These are phyloP conservation scores for Myotis daubentonii DNA, from an alignment of 2,797 vertebrate genomes.

Conservation along the genomic window DNA sequence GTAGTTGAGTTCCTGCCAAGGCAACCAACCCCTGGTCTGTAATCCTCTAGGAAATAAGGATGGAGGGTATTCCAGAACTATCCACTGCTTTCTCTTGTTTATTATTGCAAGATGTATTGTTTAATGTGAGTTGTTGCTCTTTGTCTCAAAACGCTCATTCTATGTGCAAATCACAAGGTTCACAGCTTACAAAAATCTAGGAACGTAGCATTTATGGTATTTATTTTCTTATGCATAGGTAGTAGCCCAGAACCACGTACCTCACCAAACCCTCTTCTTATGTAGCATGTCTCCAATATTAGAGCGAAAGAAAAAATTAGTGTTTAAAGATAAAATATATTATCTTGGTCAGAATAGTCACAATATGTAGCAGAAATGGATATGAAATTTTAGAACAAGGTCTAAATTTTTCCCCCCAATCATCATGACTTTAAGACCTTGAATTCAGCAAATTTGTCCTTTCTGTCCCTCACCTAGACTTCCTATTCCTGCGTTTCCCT, in stretches of 20 bases:
- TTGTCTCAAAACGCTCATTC: not conserved
- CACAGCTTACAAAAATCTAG: not conserved
- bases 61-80: not conserved
- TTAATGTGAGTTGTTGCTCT: not conserved
- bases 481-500: not conserved
- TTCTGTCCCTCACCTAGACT: not conserved
- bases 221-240: not conserved
- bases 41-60: not conserved
- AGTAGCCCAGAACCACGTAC: not conserved
- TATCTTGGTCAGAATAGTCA: not conserved
- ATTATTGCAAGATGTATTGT: not conserved
- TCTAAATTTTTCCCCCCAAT: not conserved
- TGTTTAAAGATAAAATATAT: not conserved
- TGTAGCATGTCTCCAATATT: not conserved
- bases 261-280: not conserved
- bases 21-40: not conserved
- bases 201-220: not conserved
- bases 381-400: not conserved
- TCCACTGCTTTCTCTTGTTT: not conserved
- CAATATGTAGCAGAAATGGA: not conserved
- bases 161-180: not conserved
- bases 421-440: not conserved
- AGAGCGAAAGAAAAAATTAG: not conserved
- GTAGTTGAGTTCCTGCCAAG: not conserved
- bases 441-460: not conserved